Evolutionary conservation across 2,113 vertebrate species (phyloP).

Genomic region (Isichthys henryi): DNA sequence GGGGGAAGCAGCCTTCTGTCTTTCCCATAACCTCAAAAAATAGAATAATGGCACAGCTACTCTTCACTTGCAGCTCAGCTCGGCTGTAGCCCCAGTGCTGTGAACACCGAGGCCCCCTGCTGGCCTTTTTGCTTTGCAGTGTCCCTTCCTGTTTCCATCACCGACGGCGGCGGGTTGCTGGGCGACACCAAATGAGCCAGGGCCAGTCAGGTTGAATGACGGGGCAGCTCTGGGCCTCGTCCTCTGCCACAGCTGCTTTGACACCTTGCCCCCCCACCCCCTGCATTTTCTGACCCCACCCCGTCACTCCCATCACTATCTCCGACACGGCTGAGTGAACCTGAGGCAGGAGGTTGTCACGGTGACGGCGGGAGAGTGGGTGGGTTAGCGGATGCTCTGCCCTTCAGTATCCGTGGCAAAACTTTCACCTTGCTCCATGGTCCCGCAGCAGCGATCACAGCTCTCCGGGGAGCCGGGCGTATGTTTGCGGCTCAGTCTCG

Average conservation of each 20-base stretch:
- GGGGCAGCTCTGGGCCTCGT: neutral
- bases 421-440: neutral
- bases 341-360: neutral
- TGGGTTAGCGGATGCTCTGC: neutral
- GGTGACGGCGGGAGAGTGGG: neutral
- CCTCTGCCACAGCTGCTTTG: neutral
- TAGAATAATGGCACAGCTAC: too few relatives aligned
- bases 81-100: neutral
- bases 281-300: neutral
- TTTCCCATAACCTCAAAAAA: neutral
- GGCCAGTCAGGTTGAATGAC: neutral
- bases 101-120: neutral
- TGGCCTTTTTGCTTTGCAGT: neutral
- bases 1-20: neutral
- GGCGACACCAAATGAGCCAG: neutral
- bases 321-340: slow-evolving; percentile 6
- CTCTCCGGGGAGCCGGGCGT: neutral
- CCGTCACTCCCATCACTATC: slow-evolving; percentile 1
- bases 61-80: neutral
- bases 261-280: neutral
- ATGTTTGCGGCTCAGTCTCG: neutral
- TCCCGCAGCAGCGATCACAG: neutral
- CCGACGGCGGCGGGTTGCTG: too few relatives aligned
- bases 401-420: neutral
- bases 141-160: neutral